Conservation (phyloP, 2,113 vertebrate species). For the Callionymus lyra region DNA sequence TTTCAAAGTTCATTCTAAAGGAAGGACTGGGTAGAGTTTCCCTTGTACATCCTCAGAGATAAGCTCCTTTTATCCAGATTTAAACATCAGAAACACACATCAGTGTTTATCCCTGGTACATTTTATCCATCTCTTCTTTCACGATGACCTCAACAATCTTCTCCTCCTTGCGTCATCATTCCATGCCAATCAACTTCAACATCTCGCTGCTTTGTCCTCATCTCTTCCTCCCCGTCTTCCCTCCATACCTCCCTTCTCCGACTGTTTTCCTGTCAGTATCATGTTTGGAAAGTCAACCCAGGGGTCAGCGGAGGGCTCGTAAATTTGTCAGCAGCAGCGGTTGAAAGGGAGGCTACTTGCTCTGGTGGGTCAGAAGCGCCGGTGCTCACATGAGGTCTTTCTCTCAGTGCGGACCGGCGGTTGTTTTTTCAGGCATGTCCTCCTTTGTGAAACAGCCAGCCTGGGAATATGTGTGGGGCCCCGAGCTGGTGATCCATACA, state of each 20-base stretch:
- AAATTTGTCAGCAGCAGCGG: constrained; percentile 70
- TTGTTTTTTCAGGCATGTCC: constrained; percentile 82
- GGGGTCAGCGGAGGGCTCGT: constrained; percentile 46
- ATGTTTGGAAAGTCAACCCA: constrained; percentile 51
- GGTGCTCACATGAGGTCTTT: constrained; percentile 64
- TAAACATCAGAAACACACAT: too few relatives aligned
- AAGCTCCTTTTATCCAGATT: constrained; percentile 39
- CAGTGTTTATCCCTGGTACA: too few relatives aligned
- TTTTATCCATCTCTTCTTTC: too few relatives aligned
- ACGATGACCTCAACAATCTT: too few relatives aligned
- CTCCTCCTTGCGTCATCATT: too few relatives aligned
- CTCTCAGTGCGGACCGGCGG: constrained; percentile 38
- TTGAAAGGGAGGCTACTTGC: constrained; percentile 67
- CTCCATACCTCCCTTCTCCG: constrained; percentile 26
- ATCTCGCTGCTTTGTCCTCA: constrained; percentile 12
- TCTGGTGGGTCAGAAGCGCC: constrained; percentile 39
- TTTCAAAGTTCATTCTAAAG: constrained; percentile 7
- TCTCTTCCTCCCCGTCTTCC: constrained; percentile 23
- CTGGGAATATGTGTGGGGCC: constrained; percentile 22
- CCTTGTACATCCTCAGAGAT: constrained; percentile 53
- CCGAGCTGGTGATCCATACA: too few relatives aligned
- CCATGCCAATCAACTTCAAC: background rate
- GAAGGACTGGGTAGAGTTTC: constrained; percentile 56
- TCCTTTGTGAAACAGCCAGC: constrained; percentile 39
- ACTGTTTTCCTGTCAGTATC: constrained; percentile 51